A percentile compares a stretch with the other conserved stretches of the same genome.
Conservation (phyloP, 2,888 invertebrate genomes). For the Drosophila rubida region DNA sequence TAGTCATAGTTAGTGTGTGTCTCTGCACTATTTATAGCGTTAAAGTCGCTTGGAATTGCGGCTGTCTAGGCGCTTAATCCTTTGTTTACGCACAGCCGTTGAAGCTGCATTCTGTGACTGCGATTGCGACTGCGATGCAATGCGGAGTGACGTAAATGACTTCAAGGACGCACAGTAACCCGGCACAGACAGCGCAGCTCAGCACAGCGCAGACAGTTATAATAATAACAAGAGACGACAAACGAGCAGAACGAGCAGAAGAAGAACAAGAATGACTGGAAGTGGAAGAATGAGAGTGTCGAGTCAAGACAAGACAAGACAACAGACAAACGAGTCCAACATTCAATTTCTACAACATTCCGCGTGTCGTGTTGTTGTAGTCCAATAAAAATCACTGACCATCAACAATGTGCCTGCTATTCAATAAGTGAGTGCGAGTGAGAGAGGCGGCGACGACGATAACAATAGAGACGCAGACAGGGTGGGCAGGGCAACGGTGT, state of each 20-base stretch:
- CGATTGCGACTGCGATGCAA: slow-evolving; percentile 20
- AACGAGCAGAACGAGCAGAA: slow-evolving; percentile 7
- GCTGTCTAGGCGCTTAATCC: slow-evolving; percentile 37
- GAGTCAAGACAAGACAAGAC: slow-evolving; percentile 21
- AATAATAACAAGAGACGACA: slow-evolving; percentile 55
- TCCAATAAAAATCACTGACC: slow-evolving; percentile 80
- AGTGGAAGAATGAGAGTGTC: neutral
- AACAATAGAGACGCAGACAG: slow-evolving; percentile 32
- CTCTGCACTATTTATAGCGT: slow-evolving; percentile 27
- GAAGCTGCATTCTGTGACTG: neutral
- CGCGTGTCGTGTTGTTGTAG: slow-evolving; percentile 29
- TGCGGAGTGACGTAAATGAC: slow-evolving; percentile 70
- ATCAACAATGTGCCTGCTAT: slow-evolving; percentile 76
- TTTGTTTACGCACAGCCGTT: slow-evolving; percentile 13
- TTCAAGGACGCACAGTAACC: slow-evolving; percentile 79
- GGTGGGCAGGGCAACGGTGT: slow-evolving; percentile 13
- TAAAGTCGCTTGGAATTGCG: slow-evolving; percentile 14
- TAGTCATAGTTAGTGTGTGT: too few relatives aligned
- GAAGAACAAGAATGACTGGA: slow-evolving; percentile 28
- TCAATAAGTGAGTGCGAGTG: slow-evolving; percentile 63
- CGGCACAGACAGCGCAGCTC: slow-evolving; percentile 43
- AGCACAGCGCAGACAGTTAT: slow-evolving; percentile 59
- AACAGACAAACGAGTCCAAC: slow-evolving; percentile 22
- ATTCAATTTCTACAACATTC: slow-evolving; percentile 28
- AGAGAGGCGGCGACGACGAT: slow-evolving; percentile 16